Evolutionary conservation across 2,797 vertebrate genomes (phyloP).

Genomic region (Cheirogaleus major): DNA sequence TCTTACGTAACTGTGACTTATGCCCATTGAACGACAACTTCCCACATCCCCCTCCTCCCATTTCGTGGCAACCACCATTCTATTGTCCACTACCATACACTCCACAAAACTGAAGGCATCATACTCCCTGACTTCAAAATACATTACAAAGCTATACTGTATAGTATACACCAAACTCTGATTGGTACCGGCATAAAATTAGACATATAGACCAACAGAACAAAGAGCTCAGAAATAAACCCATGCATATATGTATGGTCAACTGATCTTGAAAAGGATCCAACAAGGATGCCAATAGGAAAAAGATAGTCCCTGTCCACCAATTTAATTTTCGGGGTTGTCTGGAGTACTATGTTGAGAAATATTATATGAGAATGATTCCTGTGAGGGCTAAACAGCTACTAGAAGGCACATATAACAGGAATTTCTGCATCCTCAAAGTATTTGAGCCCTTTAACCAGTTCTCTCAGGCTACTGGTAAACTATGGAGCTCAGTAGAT

Average conservation of each 20-base stretch:
- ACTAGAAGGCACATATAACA: too few species aligned
- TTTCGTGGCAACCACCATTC: background rate
- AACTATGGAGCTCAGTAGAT: too few species aligned
- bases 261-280: background rate
- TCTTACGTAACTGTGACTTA: background rate
- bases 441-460: background rate
- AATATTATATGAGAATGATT: background rate
- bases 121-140: background rate
- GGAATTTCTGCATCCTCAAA: background rate
- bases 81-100: background rate
- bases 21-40: background rate
- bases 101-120: background rate
- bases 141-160: background rate
- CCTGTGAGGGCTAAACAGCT: rapidly evolving
- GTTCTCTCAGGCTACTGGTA: background rate
- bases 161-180: background rate
- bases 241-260: too few species aligned
- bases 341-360: background rate
- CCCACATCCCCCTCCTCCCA: too few species aligned
- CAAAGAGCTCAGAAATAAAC: background rate
- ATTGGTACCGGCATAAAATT: background rate
- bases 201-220: background rate
- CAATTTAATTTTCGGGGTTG: background rate
- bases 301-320: background rate
- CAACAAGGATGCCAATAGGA: too few species aligned